These are phyloP conservation scores for Pentalonia nigronervosa DNA, from an alignment of 1,140 invertebrate species.

Conservation along the genomic window DNA sequence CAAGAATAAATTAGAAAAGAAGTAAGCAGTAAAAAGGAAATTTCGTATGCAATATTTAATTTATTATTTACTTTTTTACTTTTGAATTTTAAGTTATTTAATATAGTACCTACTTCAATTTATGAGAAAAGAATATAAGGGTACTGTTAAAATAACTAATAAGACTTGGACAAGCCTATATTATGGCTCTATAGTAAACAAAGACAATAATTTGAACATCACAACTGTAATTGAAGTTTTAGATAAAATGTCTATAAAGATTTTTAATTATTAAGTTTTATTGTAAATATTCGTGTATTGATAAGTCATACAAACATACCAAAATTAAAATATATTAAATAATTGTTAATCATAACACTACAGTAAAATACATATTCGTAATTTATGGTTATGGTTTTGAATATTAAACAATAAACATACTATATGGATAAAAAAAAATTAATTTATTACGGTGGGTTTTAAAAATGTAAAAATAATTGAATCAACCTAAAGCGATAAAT, in stretches of 20 bases:
- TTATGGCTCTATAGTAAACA: not conserved
- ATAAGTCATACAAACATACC: not conserved
- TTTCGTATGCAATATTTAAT: not conserved
- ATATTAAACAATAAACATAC: not conserved
- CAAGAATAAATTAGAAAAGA: constrained; percentile 34
- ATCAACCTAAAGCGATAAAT: not conserved
- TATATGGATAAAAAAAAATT: not conserved
- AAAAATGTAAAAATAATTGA: not conserved
- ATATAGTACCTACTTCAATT: not conserved
- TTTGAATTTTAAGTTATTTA: not conserved
- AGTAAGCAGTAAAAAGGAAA: not conserved
- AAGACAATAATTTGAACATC: not conserved
- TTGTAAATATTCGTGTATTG: not conserved
- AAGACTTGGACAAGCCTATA: not conserved
- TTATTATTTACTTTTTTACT: constrained; percentile 26
- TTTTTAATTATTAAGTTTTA: not conserved
- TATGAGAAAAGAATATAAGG: not conserved
- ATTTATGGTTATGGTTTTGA: not conserved
- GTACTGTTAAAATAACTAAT: too few species aligned
- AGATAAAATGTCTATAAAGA: not conserved
- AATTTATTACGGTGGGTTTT: not conserved
- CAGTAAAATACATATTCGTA: not conserved
- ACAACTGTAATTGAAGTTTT: not conserved
- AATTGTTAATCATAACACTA: not conserved
- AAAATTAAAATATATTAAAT: not conserved